Evolutionary conservation across 2,888 invertebrate genomes (phyloP).

Genomic region (Sthenelais limicola): DNA sequence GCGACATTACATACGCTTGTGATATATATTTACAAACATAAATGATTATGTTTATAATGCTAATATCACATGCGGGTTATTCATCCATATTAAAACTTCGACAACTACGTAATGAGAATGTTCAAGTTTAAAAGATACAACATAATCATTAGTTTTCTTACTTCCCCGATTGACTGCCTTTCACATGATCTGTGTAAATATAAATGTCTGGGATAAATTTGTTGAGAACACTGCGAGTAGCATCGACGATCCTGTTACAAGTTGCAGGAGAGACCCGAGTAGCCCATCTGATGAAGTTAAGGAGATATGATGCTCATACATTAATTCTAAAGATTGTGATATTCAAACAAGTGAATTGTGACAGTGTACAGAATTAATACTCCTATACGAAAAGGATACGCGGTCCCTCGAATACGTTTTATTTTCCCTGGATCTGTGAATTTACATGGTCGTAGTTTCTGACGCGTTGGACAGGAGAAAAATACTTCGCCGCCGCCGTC

Average conservation of each 20-base stretch:
- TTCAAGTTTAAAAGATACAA: too few species aligned
- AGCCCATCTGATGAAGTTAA: conserved; percentile 75
- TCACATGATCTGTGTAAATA: conserved; percentile 92
- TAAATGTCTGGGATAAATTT: conserved; percentile 96
- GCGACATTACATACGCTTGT: too few species aligned
- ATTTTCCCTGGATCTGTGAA: conserved; percentile 87
- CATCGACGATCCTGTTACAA: conserved; percentile 92
- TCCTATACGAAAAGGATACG: too few species aligned
- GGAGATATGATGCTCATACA: conserved; percentile 13
- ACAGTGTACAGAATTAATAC: too few species aligned
- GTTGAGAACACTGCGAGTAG: conserved; percentile 91
- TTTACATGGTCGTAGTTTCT: conserved; percentile 85
- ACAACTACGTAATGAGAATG: background rate
- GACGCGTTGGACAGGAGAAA: conserved; percentile 90
- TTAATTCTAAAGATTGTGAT: background rate
- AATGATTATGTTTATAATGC: too few species aligned
- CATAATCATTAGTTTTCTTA: too few species aligned
- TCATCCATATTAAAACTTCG: background rate
- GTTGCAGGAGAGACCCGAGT: conserved; percentile 93
- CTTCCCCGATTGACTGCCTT: conserved; percentile 89
- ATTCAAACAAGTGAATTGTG: background rate
- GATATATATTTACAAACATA: too few species aligned
- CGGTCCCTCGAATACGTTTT: conserved; percentile 92
- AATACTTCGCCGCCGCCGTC: conserved; percentile 93
- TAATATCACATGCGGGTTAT: too few species aligned